Percentiles rank a stretch among this genome's conserved stretches.
Evolutionary conservation across 2,113 vertebrate genomes (phyloP).

Genomic region (Origma solitaria): DNA sequence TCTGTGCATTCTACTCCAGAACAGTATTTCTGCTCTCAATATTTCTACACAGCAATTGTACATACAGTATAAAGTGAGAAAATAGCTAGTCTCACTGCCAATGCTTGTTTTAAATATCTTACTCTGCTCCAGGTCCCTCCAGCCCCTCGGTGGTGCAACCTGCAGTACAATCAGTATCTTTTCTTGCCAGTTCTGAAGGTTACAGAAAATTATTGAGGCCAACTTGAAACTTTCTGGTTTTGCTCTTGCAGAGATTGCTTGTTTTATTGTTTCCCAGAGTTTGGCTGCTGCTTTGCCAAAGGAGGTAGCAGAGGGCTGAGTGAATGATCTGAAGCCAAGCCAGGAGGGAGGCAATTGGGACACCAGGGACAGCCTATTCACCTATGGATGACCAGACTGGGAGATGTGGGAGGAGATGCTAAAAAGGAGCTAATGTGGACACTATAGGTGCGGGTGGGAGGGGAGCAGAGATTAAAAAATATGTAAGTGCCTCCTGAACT

Average conservation of each 20-base stretch:
- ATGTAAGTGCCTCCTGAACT: background rate
- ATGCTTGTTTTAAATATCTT: background rate
- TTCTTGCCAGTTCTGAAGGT: background rate
- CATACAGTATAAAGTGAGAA: background rate
- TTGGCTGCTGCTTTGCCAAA: background rate
- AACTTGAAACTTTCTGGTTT: background rate
- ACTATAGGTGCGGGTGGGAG: background rate
- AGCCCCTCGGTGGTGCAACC: background rate
- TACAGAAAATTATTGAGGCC: background rate
- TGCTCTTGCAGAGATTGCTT: background rate
- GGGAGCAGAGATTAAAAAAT: background rate
- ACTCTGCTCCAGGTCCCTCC: background rate
- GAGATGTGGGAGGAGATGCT: background rate
- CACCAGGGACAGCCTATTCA: background rate
- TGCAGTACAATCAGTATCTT: background rate
- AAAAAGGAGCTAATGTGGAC: background rate
- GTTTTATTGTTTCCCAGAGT: background rate
- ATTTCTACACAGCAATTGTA: background rate
- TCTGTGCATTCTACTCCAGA: background rate
- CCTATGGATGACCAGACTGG: background rate
- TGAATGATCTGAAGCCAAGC: background rate
- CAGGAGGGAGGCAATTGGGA: background rate
- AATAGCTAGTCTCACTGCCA: background rate
- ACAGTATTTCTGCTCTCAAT: background rate
- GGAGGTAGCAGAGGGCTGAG: background rate